Evolutionary conservation across 2,888 invertebrate species (phyloP).

Genomic region (Ommatoiulus sabulosus): DNA sequence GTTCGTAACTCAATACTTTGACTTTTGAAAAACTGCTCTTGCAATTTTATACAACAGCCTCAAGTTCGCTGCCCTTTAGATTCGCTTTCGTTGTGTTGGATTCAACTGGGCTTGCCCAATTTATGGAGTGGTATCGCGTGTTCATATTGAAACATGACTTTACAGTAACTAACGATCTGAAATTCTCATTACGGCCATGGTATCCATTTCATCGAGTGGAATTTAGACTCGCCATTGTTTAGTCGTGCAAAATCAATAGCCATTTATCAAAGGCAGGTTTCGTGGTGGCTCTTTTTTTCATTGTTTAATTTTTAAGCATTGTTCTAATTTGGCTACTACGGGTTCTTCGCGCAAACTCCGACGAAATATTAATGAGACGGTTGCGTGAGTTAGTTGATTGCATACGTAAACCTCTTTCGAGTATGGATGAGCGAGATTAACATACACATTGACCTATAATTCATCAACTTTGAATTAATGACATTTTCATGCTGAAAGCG

Average conservation of each 20-base stretch:
- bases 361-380: conserved; percentile 37
- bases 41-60: too few species aligned
- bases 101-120: too few species aligned
- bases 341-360: neutral
- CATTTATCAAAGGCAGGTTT: neutral
- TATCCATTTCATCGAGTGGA: neutral
- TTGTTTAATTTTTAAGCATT: conserved; percentile 25
- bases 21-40: too few species aligned
- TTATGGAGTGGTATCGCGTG: too few species aligned
- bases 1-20: too few species aligned
- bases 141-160: too few species aligned
- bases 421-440: conserved; percentile 47
- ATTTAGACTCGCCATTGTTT: neutral
- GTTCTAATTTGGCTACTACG: conserved; percentile 32
- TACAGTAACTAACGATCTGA: neutral
- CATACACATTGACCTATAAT: conserved; percentile 34
- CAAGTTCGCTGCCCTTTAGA: too few species aligned
- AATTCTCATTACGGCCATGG: neutral
- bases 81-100: too few species aligned
- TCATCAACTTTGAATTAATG: conserved; percentile 41
- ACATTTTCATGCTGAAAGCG: conserved; percentile 39
- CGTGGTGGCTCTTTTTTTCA: neutral
- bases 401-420: conserved; percentile 29
- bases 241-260: conserved; percentile 29
- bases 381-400: conserved; percentile 34